These are phyloP conservation scores for Portevinia maculata DNA, from an alignment of 2,888 invertebrate species.

Conservation along the genomic window DNA sequence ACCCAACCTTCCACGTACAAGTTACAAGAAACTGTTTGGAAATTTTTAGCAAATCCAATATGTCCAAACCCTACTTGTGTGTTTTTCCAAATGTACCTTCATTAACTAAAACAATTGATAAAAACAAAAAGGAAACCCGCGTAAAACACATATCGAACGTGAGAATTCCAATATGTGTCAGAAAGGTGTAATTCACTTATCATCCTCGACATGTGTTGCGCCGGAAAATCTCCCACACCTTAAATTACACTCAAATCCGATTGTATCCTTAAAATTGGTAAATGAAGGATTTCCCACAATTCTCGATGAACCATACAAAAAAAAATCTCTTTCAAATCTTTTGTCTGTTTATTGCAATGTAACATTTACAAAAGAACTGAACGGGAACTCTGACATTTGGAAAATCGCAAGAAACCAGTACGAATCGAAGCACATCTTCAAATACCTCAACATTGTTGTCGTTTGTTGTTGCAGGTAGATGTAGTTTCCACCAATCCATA, in stretches of 20 bases:
- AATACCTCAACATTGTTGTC: constrained; percentile 3
- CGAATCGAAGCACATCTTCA: no score
- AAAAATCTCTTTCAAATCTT: constrained; percentile 33
- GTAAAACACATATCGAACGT: constrained; percentile 57
- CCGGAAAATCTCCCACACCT: constrained; percentile 50
- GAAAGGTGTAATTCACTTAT: constrained; percentile 24
- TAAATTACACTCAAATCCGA: constrained; percentile 17
- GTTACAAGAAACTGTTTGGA: constrained; percentile 18
- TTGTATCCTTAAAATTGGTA: constrained; percentile 42
- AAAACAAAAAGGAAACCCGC: constrained; percentile 58
- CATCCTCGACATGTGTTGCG: constrained; percentile 44
- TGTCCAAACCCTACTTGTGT: constrained; percentile 8
- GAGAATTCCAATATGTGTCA: constrained; percentile 36
- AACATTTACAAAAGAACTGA: constrained; percentile 41
- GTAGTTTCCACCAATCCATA: background rate
- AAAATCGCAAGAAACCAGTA: constrained; percentile 47
- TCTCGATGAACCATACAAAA: constrained; percentile 30
- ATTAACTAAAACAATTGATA: constrained; percentile 27
- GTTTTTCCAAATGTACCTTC: constrained; percentile 24
- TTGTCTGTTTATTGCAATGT: constrained; percentile 42
- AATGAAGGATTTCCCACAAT: constrained; percentile 54
- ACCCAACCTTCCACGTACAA: constrained; percentile 8
- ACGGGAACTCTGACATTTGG: constrained; percentile 55
- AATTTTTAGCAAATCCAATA: background rate
- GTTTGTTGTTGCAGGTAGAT: background rate